Evolutionary conservation across 2,888 invertebrate genomes (phyloP).

Genomic region (Esperia sulphurella): DNA sequence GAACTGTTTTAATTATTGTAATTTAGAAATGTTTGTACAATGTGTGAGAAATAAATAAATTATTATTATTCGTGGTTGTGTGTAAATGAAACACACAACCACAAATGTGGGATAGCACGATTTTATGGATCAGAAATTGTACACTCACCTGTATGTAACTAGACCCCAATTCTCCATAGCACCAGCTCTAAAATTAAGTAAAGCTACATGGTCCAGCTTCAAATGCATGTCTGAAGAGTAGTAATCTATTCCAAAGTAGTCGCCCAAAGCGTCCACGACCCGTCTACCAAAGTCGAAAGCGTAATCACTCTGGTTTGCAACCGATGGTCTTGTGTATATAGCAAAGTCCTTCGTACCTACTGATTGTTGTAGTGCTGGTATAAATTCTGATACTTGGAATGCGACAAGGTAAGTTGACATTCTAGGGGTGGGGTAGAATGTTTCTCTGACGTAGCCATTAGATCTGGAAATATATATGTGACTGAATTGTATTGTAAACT

Average conservation of each 20-base stretch:
- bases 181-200: constrained; percentile 90
- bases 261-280: constrained; percentile 69
- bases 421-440: constrained; percentile 79
- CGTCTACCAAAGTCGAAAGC: constrained; percentile 80
- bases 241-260: constrained; percentile 80
- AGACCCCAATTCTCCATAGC: constrained; percentile 97
- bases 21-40: too few relatives aligned
- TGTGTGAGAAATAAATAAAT: too few relatives aligned
- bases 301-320: constrained; percentile 82
- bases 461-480: constrained; percentile 37
- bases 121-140: constrained; percentile 5
- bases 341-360: constrained; percentile 63
- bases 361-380: constrained; percentile 38
- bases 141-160: constrained; percentile 84
- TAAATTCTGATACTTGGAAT: constrained; percentile 88
- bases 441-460: constrained; percentile 81
- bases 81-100: not conserved
- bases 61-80: too few relatives aligned
- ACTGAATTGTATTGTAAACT: too few relatives aligned
- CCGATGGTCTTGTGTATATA: constrained; percentile 84
- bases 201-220: constrained; percentile 91
- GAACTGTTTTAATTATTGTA: too few relatives aligned
- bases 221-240: constrained; percentile 75
- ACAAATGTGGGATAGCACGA: not conserved
- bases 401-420: constrained; percentile 94